Evolutionary conservation across 1,140 invertebrate species (phyloP).

Genomic region (Leptoteleia sp.): DNA sequence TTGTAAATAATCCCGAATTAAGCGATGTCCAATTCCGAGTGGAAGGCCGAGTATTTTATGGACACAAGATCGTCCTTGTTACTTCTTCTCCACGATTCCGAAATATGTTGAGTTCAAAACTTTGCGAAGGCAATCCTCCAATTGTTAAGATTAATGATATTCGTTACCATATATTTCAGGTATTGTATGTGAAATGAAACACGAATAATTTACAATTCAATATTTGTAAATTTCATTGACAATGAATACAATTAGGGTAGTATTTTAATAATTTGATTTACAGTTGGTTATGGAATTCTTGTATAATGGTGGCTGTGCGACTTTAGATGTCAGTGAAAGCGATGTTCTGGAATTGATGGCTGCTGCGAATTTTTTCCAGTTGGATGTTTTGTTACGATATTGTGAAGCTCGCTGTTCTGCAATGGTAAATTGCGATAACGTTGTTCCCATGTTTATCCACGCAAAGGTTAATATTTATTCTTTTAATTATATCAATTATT

Average conservation of each 20-base stretch:
- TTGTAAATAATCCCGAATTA: constrained; percentile 95
- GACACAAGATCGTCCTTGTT: constrained; percentile 95
- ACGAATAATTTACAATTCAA: too few relatives aligned
- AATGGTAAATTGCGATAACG: constrained; percentile 92
- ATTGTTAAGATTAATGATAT: constrained; percentile 96
- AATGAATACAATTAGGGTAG: too few relatives aligned
- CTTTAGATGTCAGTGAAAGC: constrained; percentile 87
- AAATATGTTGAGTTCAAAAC: constrained; percentile 91
- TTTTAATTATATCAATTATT: too few relatives aligned
- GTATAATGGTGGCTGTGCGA: constrained; percentile 92
- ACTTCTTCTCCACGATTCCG: constrained; percentile 93
- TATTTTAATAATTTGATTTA: constrained; percentile 62
- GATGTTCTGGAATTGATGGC: constrained; percentile 94
- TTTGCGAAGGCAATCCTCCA: constrained; percentile 88
- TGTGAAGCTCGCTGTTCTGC: constrained; percentile 92
- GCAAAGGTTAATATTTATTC: constrained; percentile 86
- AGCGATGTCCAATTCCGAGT: constrained; percentile 95
- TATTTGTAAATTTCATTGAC: too few relatives aligned
- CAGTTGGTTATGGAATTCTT: constrained; percentile 96
- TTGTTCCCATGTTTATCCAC: constrained; percentile 95
- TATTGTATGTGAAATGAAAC: too few relatives aligned
- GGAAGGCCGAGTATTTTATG: constrained; percentile 95
- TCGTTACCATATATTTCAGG: constrained; percentile 94
- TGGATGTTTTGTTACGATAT: constrained; percentile 91
- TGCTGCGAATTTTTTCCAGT: constrained; percentile 94